A percentile compares a stretch with the other conserved stretches of the same genome.
Conservation (phyloP, 2,113 vertebrate species). For the Rousettus leschenaultii region DNA sequence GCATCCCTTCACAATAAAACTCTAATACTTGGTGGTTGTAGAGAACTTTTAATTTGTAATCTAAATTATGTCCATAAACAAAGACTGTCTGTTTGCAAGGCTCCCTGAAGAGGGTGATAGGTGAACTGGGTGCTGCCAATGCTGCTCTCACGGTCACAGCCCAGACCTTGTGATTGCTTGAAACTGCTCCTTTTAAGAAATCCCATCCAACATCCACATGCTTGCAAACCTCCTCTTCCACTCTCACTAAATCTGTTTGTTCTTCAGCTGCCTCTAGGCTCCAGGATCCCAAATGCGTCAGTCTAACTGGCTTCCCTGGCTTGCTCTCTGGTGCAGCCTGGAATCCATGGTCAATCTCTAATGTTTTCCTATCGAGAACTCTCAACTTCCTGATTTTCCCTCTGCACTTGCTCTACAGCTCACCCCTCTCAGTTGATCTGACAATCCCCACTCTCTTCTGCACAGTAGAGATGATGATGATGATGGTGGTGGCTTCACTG, state of each 20-base stretch:
- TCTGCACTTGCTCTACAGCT: neutral
- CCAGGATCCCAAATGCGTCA: neutral
- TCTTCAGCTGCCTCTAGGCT: neutral
- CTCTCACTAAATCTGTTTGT: neutral
- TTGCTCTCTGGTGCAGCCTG: neutral
- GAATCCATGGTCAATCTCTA: neutral
- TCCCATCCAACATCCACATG: neutral
- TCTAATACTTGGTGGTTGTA: neutral
- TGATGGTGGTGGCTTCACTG: too few relatives aligned
- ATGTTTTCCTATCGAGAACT: neutral
- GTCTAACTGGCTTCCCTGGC: neutral
- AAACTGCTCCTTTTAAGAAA: neutral
- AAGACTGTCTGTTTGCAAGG: neutral
- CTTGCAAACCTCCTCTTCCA: neutral
- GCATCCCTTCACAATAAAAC: neutral
- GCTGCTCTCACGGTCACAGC: neutral
- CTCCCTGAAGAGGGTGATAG: neutral
- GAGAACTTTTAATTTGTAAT: slow-evolving; percentile 7
- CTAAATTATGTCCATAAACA: neutral
- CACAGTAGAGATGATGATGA: neutral
- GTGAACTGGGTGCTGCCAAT: neutral
- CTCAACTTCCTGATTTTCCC: neutral
- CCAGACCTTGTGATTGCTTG: neutral
- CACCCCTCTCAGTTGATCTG: neutral
- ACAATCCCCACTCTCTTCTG: neutral